Evolutionary conservation across 2,113 vertebrate species (phyloP), one percentile per base, ranked within the genome.

Genomic region (Hydrolagus affinis): DNA sequence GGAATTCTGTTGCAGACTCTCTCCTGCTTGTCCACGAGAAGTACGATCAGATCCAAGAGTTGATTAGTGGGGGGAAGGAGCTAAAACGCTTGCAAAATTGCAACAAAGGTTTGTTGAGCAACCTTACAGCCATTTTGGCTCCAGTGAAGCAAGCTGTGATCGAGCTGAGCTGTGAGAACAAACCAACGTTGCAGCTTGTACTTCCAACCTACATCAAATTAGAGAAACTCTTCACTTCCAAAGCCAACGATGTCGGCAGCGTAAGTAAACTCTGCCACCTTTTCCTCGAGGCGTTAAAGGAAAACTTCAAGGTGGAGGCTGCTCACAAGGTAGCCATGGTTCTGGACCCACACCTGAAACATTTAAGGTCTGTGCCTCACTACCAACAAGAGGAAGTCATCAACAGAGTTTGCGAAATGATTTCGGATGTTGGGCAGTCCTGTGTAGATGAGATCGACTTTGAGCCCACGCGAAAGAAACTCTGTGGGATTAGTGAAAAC

Each of bases 331-430:
- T 98, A 8, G 98, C 98, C 86, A 99, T 99, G 98, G 94, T 99
- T 87, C 91, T 99, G 88, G 97, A 99, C 90, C 98, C 98, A 0
- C 97, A 98, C 91, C 95, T 98, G 88, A 99, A 99, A 89, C 78
- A 83, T 66, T 93, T 99, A 85, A 93, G 98, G 70, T 96, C 96
- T 0, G 96, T 98, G 28, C 97, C 97, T 0, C 94, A 96, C 0
- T 99, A 99, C 89, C 98, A 99, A 90, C 98, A 99, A 0, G 98
- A 99, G 88, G 98, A 99, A 88, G 98, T 99, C 87, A 96, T 99
- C 0, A 93, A 94, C 85, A 96, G 96, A 76, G 97, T 97, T 8
- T 99, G 97, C 0, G 97, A 99, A 90, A 89, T 98, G 92, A 97
- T 97, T 86, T 92, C 93, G 0, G 95, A 94, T 87, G 94, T 96